A percentile compares a stretch with the other conserved stretches of the same genome.
Evolutionary conservation across 2,888 invertebrate species (phyloP).

Genomic region (Aporophyla lueneburgensis): DNA sequence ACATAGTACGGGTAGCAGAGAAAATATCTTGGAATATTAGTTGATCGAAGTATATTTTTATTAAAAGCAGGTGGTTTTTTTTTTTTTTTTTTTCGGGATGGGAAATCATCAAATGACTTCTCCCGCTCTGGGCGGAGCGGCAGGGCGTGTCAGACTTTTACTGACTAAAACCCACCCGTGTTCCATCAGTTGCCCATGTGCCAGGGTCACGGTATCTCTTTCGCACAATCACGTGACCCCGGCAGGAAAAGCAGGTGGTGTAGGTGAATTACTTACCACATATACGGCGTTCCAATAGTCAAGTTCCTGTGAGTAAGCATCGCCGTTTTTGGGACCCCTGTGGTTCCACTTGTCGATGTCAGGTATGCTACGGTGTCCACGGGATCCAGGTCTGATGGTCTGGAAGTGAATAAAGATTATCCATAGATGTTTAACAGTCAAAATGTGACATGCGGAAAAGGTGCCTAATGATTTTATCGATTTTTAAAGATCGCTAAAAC

Average conservation of each 20-base stretch:
- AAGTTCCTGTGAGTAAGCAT: conserved; percentile 81
- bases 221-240: too few relatives aligned
- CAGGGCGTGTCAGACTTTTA: too few relatives aligned
- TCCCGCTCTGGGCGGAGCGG: too few relatives aligned
- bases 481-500: background rate
- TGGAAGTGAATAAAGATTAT: conserved; percentile 53
- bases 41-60: background rate
- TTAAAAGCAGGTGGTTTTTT: background rate
- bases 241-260: too few relatives aligned
- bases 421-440: too few relatives aligned
- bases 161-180: too few relatives aligned
- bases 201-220: too few relatives aligned
- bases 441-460: background rate
- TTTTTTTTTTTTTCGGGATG: too few relatives aligned
- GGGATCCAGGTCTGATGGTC: conserved; percentile 79
- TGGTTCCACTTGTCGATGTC: conserved; percentile 83
- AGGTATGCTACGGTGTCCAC: conserved; percentile 75
- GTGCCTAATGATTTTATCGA: background rate
- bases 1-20: background rate
- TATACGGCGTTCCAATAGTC: conserved; percentile 70
- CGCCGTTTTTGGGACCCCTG: conserved; percentile 82
- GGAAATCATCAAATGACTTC: too few relatives aligned
- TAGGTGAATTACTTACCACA: conserved; percentile 72
- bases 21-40: background rate
- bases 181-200: too few relatives aligned